A percentile compares a stretch with the other conserved stretches of the same genome.
Evolutionary conservation across 2,113 vertebrate genomes (phyloP).

Genomic region (Cromileptes altivelis): DNA sequence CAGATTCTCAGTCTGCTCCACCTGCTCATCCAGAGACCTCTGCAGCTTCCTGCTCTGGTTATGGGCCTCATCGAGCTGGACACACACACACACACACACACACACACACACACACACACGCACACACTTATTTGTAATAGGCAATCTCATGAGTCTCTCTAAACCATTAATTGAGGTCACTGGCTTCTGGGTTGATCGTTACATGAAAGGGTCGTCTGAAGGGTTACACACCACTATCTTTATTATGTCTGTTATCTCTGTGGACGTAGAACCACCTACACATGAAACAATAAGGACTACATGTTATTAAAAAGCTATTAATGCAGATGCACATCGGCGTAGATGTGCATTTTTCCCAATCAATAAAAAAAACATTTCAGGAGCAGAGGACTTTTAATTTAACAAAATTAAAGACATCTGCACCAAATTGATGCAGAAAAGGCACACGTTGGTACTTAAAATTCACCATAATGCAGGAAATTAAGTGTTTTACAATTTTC

Average conservation of each 20-base stretch:
- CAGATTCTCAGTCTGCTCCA: slow-evolving; percentile 91
- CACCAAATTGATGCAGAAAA: too few relatives aligned
- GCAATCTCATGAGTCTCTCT: not conserved
- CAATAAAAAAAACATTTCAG: too few relatives aligned
- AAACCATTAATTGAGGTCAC: not conserved
- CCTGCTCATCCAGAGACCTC: slow-evolving; percentile 93
- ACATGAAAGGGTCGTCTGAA: not conserved
- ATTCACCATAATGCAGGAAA: too few relatives aligned
- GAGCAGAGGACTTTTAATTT: too few relatives aligned
- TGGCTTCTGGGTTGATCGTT: not conserved
- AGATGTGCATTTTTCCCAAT: too few relatives aligned
- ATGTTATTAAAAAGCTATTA: not conserved
- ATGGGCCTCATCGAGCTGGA: slow-evolving; percentile 84
- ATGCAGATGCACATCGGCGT: not conserved
- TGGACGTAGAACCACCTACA: not conserved
- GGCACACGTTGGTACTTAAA: too few relatives aligned
- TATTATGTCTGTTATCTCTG: not conserved
- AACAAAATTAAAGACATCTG: too few relatives aligned
- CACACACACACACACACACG: slow-evolving; percentile 10
- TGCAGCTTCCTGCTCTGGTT: slow-evolving; percentile 93
- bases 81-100: slow-evolving; percentile 8
- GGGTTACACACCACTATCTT: not conserved
- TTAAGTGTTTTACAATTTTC: too few relatives aligned
- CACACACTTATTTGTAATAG: not conserved
- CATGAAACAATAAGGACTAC: not conserved